Conservation (phyloP, 1,140 invertebrate species). For the Drosophila kepulauana region DNA sequence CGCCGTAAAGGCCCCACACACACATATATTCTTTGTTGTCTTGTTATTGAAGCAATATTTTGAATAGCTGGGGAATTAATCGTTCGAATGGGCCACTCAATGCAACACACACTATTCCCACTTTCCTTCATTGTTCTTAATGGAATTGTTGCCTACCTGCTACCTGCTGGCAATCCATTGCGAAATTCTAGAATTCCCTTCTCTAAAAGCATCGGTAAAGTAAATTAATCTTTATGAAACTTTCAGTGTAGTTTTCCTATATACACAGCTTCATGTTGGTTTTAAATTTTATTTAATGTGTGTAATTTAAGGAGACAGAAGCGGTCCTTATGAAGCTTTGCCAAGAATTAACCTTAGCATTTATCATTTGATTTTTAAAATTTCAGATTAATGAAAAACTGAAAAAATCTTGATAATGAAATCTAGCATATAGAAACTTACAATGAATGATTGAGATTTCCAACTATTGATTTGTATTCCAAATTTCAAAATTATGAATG, state of each 20-base stretch:
- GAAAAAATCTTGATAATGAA: too few relatives aligned
- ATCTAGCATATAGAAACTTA: too few relatives aligned
- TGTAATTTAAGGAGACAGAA: too few relatives aligned
- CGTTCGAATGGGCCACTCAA: constrained; percentile 21
- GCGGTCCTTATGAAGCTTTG: neutral
- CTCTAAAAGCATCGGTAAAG: neutral
- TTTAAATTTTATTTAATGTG: too few relatives aligned
- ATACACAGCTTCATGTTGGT: neutral
- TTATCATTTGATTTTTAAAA: neutral
- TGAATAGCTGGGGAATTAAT: constrained; percentile 28
- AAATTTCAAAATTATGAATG: too few relatives aligned
- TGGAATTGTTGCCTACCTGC: constrained; percentile 12
- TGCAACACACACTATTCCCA: neutral
- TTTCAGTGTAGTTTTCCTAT: neutral
- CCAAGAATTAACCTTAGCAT: neutral
- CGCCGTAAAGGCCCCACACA: constrained; percentile 7
- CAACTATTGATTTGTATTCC: too few relatives aligned
- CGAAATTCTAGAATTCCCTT: constrained; percentile 14
- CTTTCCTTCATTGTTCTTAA: constrained; percentile 1
- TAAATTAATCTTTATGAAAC: constrained; percentile 3
- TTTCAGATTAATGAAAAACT: too few relatives aligned
- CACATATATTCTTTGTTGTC: neutral
- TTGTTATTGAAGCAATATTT: constrained; percentile 36
- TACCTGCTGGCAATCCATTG: constrained; percentile 14
- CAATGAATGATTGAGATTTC: too few relatives aligned